Evolutionary conservation across 2,888 invertebrate genomes (phyloP).

Genomic region (Melinopterus prodromus): DNA sequence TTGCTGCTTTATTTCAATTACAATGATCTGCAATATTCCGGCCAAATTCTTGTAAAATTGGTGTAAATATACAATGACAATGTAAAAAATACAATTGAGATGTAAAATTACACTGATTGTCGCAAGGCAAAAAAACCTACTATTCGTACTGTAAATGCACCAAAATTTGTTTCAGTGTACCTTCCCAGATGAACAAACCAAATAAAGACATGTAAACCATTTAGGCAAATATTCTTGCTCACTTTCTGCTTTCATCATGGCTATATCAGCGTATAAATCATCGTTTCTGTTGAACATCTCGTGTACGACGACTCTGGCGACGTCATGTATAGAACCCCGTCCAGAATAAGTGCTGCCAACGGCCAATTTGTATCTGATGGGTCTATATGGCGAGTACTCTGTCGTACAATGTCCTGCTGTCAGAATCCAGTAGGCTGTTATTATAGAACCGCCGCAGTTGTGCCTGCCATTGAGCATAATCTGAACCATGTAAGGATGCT

Average conservation of each 20-base stretch:
- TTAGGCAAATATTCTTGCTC: background rate
- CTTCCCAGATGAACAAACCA: too few relatives aligned
- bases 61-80: too few relatives aligned
- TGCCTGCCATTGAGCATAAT: background rate
- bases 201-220: too few relatives aligned
- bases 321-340: background rate
- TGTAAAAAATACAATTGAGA: too few relatives aligned
- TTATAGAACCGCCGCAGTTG: background rate
- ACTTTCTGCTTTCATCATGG: background rate
- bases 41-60: too few relatives aligned
- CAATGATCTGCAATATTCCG: too few relatives aligned
- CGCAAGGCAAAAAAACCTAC: too few relatives aligned
- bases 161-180: too few relatives aligned
- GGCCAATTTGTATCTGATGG: background rate
- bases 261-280: background rate
- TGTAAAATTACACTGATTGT: too few relatives aligned
- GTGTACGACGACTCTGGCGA: background rate
- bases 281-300: background rate
- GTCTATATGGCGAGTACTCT: background rate
- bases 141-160: too few relatives aligned
- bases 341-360: background rate
- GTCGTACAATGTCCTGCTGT: background rate
- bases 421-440: background rate
- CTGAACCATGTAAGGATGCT: background rate
- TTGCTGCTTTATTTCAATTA: too few relatives aligned